Evolutionary conservation across 2,888 invertebrate genomes (phyloP).

Genomic region (Drosophila neonasuta): DNA sequence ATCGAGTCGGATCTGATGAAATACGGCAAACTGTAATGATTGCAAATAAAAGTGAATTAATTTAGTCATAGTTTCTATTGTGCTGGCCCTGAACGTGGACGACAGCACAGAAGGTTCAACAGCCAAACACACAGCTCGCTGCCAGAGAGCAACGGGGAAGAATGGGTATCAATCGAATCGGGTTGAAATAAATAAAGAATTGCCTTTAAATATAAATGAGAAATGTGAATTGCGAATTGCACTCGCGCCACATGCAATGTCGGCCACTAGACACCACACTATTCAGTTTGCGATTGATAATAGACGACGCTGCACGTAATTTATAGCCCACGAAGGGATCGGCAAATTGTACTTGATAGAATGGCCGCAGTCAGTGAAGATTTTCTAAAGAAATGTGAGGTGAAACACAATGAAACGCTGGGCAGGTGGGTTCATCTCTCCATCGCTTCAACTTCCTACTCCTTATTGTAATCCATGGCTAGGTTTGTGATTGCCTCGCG

Average conservation of each 20-base stretch:
- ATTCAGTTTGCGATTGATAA: conserved; percentile 45
- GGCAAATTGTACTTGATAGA: conserved; percentile 10
- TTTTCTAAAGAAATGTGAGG: conserved; percentile 75
- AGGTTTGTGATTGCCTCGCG: conserved; percentile 82
- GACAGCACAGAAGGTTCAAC: conserved; percentile 39
- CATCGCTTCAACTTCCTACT: neutral
- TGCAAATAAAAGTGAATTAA: neutral
- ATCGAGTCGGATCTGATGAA: conserved; percentile 74
- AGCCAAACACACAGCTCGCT: conserved; percentile 23
- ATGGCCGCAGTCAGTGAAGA: conserved; percentile 68
- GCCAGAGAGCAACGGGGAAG: neutral
- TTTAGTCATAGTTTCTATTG: conserved; percentile 26
- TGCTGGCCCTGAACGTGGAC: conserved; percentile 30
- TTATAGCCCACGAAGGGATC: conserved; percentile 27
- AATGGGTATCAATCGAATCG: conserved; percentile 34
- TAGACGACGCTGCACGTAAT: conserved; percentile 50
- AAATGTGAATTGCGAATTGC: conserved; percentile 18
- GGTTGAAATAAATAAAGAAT: conserved; percentile 65
- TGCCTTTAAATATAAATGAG: conserved; percentile 67
- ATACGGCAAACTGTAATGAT: conserved; percentile 48
- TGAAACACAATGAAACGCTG: conserved; percentile 68
- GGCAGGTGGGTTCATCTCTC: conserved; percentile 69
- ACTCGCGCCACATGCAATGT: conserved; percentile 21
- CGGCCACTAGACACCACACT: neutral
- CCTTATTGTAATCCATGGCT: neutral